Evolutionary conservation across 2,113 vertebrate species (phyloP), one percentile per base, ranked within the genome.

Genomic region (Scophthalmus maximus): DNA sequence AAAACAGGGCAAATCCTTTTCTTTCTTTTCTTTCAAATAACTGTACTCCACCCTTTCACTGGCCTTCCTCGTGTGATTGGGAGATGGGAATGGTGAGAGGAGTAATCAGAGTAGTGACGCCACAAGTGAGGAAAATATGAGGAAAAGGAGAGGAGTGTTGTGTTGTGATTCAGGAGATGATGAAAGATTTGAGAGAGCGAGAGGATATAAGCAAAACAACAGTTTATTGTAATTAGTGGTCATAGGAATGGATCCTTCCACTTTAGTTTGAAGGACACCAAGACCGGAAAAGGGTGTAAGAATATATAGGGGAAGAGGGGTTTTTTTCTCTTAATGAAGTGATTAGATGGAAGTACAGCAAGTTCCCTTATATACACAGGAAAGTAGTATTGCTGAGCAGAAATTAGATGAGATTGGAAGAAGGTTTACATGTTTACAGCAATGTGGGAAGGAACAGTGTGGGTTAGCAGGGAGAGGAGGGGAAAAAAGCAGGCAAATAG

Each of bases 21-120:
- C n/a, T n/a, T 34, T 8, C 32, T 3, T 30, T 3, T 3, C 29
- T 3, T 30, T 30, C 29, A 30, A 6, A 4, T 30, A 30, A 30
- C 6, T 34, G 32, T 10, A 34, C 8, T 34, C 32, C 11, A 10
- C 7, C 2, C 32, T 8, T 2, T 34, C 32, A 34, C 32, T 83
- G 50, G 63, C 49, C 64, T 73, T 57, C 66, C 25, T 44, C 20
- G 10, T 67, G 29, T 82, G 78, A 85, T 84, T 87, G 52, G 55
- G 63, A 75, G 65, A n/a, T n/a, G n/a, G n/a, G n/a, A n/a, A n/a
- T n/a, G n/a, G 36, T 56, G 59, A 68, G 70, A 77, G 58, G 46
- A 63, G 65, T 49, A 86, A 85, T 87, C 83, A 80, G 69, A 59
- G 61, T n/a, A n/a, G n/a, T n/a, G n/a, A n/a, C n/a, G n/a, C 29